These are phyloP conservation scores for Leptatherina wallacei DNA, from an alignment of 2,797 vertebrate species.

Conservation along the genomic window DNA sequence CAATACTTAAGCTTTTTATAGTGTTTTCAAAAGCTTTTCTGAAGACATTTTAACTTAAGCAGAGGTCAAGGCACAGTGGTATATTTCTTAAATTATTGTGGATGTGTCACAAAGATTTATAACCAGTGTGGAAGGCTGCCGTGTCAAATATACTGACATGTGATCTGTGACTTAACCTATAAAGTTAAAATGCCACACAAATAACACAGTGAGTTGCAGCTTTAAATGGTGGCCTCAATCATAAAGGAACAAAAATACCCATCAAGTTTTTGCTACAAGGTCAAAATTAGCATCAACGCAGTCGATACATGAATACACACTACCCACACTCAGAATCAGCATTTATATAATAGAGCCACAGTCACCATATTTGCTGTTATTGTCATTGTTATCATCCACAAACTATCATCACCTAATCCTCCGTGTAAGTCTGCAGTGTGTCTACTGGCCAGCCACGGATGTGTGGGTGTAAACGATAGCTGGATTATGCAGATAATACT, in stretches of 20 bases:
- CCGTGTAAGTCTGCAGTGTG: conserved; percentile 58
- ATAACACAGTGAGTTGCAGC: not conserved
- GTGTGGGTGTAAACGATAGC: conserved; percentile 68
- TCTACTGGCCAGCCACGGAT: conserved; percentile 45
- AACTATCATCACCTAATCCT: conserved; percentile 64
- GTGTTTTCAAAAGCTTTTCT: not conserved
- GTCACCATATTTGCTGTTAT: conserved; percentile 29
- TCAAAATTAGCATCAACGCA: not conserved
- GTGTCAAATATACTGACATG: not conserved
- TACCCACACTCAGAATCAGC: not conserved
- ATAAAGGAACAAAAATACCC: not conserved
- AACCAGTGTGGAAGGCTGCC: too few species aligned
- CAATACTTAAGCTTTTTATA: not conserved
- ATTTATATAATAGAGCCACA: conserved; percentile 9
- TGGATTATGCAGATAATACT: conserved; percentile 71
- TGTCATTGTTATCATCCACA: conserved; percentile 35
- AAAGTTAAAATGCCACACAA: not conserved
- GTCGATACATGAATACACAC: not conserved
- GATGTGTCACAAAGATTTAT: not conserved
- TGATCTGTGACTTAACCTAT: not conserved
- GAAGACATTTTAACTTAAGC: not conserved
- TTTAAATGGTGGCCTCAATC: not conserved
- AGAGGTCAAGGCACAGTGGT: not conserved
- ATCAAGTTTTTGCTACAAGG: not conserved
- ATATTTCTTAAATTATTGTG: not conserved